phyloP scores from a whole-genome alignment of 2,888 invertebrate genomes.

The Thysanoteuthis rhombus region DNA sequence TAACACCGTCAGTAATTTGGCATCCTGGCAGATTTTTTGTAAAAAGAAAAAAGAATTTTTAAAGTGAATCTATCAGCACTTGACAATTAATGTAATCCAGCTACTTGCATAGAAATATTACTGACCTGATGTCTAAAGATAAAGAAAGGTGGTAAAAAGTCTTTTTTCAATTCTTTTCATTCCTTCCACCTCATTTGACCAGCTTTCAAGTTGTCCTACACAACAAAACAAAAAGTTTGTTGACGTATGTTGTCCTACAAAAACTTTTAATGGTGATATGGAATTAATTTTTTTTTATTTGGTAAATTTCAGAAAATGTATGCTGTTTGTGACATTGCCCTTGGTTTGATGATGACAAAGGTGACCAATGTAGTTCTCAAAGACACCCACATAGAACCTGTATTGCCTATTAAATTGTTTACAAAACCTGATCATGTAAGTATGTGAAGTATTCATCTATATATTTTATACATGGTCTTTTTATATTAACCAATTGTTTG shows the following conservation, averaged over 20 bases:
- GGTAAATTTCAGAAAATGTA: constrained; percentile 84
- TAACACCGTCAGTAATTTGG: no score
- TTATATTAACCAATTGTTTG: neutral
- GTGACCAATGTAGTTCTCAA: constrained; percentile 88
- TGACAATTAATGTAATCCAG: no score
- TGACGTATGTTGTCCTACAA: neutral
- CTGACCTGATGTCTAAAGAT: no score
- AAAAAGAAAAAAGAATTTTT: no score
- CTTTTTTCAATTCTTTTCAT: no score
- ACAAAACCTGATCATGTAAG: constrained; percentile 64
- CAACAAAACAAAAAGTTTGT: no score
- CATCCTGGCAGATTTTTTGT: no score
- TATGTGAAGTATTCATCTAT: neutral
- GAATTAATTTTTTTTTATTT: constrained; percentile 32
- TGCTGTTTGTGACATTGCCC: constrained; percentile 94
- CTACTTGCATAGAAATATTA: no score
- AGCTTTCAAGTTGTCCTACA: no score
- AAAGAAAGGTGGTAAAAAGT: no score
- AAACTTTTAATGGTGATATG: neutral
- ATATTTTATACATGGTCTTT: neutral
- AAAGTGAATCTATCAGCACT: no score
- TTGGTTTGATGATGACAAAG: constrained; percentile 88
- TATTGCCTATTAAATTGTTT: constrained; percentile 72
- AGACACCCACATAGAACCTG: constrained; percentile 78
- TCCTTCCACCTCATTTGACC: no score